phyloP scores from a whole-genome alignment of 2,113 vertebrate species.

The zebrafish (Danio rerio) region GRCz12tu NC_133182.1:21328001-21328500 shows the following conservation, averaged over 20 bases:
- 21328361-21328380: slow-evolving; percentile 57
- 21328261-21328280: not conserved
- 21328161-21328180: not conserved
- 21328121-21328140: slow-evolving; percentile 1
- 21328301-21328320: slow-evolving; percentile 1
- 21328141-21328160: slow-evolving; percentile 1
- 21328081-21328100: slow-evolving; percentile 7
- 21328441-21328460: slow-evolving; percentile 48
- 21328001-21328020: not conserved
- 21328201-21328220: slow-evolving; percentile 22
- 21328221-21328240: slow-evolving; percentile 23
- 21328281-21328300: no score
- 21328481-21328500: slow-evolving; percentile 57
- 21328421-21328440: slow-evolving; percentile 52
- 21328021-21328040: not conserved
- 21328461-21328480: slow-evolving; percentile 52
- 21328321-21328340: not conserved
- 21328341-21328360: slow-evolving; percentile 55
- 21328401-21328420: slow-evolving; percentile 42
- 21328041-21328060: not conserved
- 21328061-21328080: not conserved
- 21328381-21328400: slow-evolving; percentile 57
- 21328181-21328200: slow-evolving; percentile 26
- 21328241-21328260: slow-evolving; percentile 21
- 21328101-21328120: not conserved